Evolutionary conservation across 1,140 invertebrate species (phyloP).

Genomic region (Tetramorium simillimum): DNA sequence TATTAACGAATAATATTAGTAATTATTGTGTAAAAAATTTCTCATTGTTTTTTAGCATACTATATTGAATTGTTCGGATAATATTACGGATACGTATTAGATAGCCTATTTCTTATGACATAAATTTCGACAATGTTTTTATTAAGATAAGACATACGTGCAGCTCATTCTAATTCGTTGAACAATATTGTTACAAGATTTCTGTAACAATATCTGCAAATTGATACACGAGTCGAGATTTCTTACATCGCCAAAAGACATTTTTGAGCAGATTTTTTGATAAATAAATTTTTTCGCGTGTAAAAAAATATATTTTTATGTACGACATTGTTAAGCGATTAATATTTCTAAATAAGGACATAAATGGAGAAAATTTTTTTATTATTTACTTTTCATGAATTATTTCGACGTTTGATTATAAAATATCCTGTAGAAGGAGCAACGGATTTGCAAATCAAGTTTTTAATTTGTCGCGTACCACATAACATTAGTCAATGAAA

Average conservation of each 20-base stretch:
- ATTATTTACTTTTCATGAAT: neutral
- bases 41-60: neutral
- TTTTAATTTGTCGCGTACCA: constrained; percentile 85
- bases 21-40: neutral
- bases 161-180: constrained; percentile 36
- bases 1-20: neutral
- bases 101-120: neutral
- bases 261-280: constrained; percentile 50
- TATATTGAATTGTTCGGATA: neutral
- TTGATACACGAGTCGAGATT: neutral
- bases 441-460: constrained; percentile 80
- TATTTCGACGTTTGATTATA: constrained; percentile 65
- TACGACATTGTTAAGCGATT: too few species aligned
- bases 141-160: neutral
- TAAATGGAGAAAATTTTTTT: neutral
- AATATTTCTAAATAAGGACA: neutral
- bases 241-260: neutral
- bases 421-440: constrained; percentile 73
- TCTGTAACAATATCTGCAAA: constrained; percentile 52
- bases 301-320: neutral
- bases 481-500: constrained; percentile 80
- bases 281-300: neutral
- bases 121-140: neutral
- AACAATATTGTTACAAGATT: constrained; percentile 60
- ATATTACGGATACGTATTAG: neutral